Evolutionary conservation across 1,140 invertebrate genomes (phyloP).

Genomic region (Stratiolaelaps scimitus): DNA sequence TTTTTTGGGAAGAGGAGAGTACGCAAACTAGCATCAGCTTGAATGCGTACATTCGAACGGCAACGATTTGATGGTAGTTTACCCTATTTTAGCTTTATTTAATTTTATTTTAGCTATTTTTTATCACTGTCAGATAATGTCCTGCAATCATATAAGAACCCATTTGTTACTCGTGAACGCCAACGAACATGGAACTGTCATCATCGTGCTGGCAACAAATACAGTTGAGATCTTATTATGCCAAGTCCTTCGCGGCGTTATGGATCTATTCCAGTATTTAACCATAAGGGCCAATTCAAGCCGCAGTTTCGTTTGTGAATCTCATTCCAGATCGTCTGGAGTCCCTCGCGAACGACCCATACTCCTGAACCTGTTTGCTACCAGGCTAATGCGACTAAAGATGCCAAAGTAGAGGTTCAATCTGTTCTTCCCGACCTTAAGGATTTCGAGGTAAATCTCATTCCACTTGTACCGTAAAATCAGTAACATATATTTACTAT

Average conservation of each 20-base stretch:
- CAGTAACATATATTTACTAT: no score
- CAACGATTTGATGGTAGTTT: no score
- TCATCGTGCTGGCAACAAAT: background rate
- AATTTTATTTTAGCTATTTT: no score
- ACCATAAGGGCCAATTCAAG: background rate
- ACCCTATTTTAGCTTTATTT: no score
- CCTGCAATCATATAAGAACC: background rate
- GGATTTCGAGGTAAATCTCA: constrained; percentile 46
- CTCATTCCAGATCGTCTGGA: background rate
- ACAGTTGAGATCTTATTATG: background rate
- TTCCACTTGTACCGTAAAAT: no score
- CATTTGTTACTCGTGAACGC: background rate
- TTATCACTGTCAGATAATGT: no score
- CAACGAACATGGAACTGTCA: no score
- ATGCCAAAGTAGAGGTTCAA: constrained; percentile 54
- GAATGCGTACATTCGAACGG: no score
- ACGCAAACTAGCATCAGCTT: no score
- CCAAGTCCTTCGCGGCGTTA: background rate
- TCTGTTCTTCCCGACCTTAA: constrained; percentile 65
- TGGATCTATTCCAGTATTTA: background rate
- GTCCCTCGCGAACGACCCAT: background rate
- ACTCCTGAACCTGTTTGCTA: constrained; percentile 51
- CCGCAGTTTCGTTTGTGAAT: background rate
- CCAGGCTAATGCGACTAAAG: constrained; percentile 61
- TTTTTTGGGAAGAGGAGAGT: no score